phyloP scores from a whole-genome alignment of 2,113 vertebrate genomes.

The Calonectris borealis region DNA sequence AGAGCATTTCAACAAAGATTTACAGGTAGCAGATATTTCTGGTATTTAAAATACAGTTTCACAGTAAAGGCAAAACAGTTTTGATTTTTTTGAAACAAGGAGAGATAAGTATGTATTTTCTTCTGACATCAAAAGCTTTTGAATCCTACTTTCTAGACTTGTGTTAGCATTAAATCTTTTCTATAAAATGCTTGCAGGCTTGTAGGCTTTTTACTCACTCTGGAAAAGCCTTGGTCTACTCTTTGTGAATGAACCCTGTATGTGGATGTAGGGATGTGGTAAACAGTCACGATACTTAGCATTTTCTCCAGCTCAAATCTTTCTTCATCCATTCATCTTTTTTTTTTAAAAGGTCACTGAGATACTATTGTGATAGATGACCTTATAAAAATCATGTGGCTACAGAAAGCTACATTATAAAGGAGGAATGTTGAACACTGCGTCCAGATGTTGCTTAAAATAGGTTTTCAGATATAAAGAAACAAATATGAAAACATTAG shows the following conservation, averaged over 20 bases:
- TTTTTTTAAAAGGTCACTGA: conserved; percentile 12
- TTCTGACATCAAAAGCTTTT: background rate
- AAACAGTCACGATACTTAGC: background rate
- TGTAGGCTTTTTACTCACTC: background rate
- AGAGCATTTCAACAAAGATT: background rate
- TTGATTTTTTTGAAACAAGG: background rate
- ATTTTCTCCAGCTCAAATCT: background rate
- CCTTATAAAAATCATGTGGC: conserved; percentile 1
- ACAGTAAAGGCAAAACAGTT: background rate
- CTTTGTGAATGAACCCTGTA: background rate
- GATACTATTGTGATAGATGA: background rate
- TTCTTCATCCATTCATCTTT: background rate
- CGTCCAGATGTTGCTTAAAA: background rate
- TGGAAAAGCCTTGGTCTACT: background rate
- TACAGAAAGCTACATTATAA: background rate
- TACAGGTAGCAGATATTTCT: background rate
- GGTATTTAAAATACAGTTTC: background rate
- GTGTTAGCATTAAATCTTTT: background rate
- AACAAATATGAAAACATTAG: background rate
- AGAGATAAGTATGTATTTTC: background rate
- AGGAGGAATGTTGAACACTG: background rate
- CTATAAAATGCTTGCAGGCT: background rate
- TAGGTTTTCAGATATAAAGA: background rate
- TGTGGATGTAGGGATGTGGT: background rate
- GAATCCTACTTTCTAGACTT: background rate